phyloP scores from a whole-genome alignment of 2,113 vertebrate species.

The Crotalus tigris region DNA sequence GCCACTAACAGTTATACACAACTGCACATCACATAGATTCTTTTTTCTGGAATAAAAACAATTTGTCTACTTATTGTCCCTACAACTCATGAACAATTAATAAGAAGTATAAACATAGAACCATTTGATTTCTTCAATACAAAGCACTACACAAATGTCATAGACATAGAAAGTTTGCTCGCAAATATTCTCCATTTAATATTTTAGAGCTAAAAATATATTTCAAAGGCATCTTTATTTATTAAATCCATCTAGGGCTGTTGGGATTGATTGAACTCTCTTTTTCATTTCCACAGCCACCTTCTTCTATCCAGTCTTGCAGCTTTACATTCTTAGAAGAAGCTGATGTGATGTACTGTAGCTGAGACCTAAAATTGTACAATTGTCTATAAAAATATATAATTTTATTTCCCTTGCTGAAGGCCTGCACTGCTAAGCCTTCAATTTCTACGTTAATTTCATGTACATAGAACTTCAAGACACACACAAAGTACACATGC shows the following conservation, averaged over 20 bases:
- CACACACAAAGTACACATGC: conserved; percentile 37
- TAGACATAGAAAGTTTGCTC: conserved; percentile 66
- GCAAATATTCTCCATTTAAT: conserved; percentile 64
- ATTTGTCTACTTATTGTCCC: conserved; percentile 38
- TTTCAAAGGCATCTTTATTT: conserved; percentile 70
- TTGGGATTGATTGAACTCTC: conserved; percentile 60
- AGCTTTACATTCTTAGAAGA: conserved; percentile 48
- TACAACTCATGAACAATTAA: conserved; percentile 39
- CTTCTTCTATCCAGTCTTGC: conserved; percentile 30
- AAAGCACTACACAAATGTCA: conserved; percentile 64
- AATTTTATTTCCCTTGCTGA: conserved; percentile 55
- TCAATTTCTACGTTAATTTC: conserved; percentile 52
- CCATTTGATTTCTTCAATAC: conserved; percentile 58
- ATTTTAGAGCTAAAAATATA: conserved; percentile 71
- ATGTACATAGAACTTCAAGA: conserved; percentile 56
- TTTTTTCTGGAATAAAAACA: conserved; percentile 45
- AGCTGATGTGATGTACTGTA: conserved; percentile 41
- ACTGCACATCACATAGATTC: conserved; percentile 17
- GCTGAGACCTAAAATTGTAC: conserved; percentile 53
- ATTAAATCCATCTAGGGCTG: conserved; percentile 59
- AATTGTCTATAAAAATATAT: conserved; percentile 67
- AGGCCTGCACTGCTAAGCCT: conserved; percentile 67
- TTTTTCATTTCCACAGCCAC: conserved; percentile 57
- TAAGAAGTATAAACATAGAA: conserved; percentile 57
- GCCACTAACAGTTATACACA: conserved; percentile 42